phyloP scores from a whole-genome alignment of 2,888 invertebrate genomes.

The Parascotia fuliginaria region DNA sequence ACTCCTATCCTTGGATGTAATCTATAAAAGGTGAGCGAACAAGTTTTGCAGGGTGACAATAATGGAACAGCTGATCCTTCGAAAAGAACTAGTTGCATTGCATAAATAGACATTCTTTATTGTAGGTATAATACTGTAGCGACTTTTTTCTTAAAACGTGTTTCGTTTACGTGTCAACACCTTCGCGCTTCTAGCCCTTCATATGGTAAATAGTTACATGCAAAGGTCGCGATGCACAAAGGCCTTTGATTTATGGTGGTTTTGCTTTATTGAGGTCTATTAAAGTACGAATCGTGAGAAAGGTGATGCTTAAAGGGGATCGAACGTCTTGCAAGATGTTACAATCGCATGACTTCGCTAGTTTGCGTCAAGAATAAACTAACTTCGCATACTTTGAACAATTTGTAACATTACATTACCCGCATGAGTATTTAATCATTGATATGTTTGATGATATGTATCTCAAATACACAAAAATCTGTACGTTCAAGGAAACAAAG shows the following conservation, averaged over 20 bases:
- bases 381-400: not conserved
- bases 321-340: conserved; percentile 68
- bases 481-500: too few relatives aligned
- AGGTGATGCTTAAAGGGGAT: conserved; percentile 65
- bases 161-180: conserved; percentile 80
- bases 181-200: conserved; percentile 81
- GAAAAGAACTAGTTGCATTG: conserved; percentile 61
- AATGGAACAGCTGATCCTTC: conserved; percentile 58
- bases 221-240: conserved; percentile 76
- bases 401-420: not conserved
- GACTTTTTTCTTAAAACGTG: conserved; percentile 64
- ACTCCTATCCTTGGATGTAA: conserved; percentile 12
- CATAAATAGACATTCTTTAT: conserved; percentile 50
- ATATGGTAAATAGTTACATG: conserved; percentile 74
- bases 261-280: conserved; percentile 76
- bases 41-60: conserved; percentile 52
- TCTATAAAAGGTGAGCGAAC: conserved; percentile 25
- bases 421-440: not conserved
- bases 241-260: conserved; percentile 80
- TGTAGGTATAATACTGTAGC: conserved; percentile 26
- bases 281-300: conserved; percentile 81
- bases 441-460: too few relatives aligned
- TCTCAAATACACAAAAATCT: too few relatives aligned
- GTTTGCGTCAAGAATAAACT: conserved; percentile 17
- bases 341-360: conserved; percentile 16